Base-by-base conservation (phyloP, 2,888 invertebrate genomes). In the Drosophila melanosoma region DNA sequence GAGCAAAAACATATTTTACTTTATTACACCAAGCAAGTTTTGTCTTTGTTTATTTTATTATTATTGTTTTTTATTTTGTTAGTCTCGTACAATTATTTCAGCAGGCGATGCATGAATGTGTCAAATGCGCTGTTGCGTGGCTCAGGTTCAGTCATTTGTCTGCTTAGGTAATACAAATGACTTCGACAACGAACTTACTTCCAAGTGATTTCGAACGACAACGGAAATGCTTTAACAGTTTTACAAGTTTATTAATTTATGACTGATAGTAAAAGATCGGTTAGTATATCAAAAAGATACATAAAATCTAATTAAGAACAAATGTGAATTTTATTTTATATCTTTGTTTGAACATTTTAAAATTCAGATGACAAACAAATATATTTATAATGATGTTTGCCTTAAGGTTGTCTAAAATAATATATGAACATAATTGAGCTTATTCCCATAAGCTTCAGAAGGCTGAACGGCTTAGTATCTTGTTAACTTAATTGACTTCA, bases 241-340 rank as follows among this genome's bases (percentile, higher is more conserved):
- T 83, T 89, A 89, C 87, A 89, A 78, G 81, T 81, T 70, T 70
- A 86, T 83, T 83, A 78, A 88, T 88, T 88, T 86, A 86, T 69
- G 71, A 23, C 26, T 38, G 20, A 76, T 45, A 63, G 33, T 76
- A 69, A 79, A 81, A 69, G 7, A 58, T 60, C 17, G 36, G 26
- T 26, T 54, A 29, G n/a, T 57, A 58, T 53, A 33, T 53, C 11
- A 59, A 53, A 48, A 8, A 20, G 11, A 11, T 36, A 33, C 51
- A 75, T 69, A 26, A 48, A 64, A 54, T 51, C 68, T 63, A 68
- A 80, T 76, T 68, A 78, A 59, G 42, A 42, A 23, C 23, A 60
- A 57, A 61, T 63, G 54, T 71, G 56, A 45, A 26, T 45, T 45
- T 45, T 23, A 45, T 23, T 8, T 45, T 7, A 45, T 23, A 15